Evolutionary conservation across 2,797 vertebrate genomes (phyloP).

Genomic region (Geotria australis): DNA sequence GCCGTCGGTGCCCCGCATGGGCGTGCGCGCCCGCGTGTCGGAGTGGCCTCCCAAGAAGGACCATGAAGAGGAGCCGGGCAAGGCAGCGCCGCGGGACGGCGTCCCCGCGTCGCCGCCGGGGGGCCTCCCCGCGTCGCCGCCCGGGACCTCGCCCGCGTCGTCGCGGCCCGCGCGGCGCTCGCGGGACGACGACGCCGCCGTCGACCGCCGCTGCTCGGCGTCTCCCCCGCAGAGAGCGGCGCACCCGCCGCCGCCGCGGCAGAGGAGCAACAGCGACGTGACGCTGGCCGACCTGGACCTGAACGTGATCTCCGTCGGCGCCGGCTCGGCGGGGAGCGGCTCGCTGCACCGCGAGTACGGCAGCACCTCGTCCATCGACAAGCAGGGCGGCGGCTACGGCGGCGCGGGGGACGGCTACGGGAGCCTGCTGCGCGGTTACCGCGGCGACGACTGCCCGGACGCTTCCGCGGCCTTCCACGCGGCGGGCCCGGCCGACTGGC

Average conservation of each 20-base stretch:
- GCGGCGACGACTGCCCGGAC: constrained; percentile 42
- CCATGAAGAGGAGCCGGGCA: constrained; percentile 23
- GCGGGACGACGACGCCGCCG: constrained; percentile 78
- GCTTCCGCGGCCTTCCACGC: constrained; percentile 40
- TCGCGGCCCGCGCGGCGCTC: constrained; percentile 42
- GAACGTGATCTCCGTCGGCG: constrained; percentile 68
- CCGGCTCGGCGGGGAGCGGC: constrained; percentile 45
- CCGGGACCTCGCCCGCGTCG: constrained; percentile 36
- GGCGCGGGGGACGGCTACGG: constrained; percentile 62
- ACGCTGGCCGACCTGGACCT: constrained; percentile 81
- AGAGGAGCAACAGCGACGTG: constrained; percentile 88
- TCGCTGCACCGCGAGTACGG: constrained; percentile 76
- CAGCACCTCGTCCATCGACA: constrained; percentile 87
- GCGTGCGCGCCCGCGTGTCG: constrained; percentile 70
- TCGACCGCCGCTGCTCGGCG: constrained; percentile 16
- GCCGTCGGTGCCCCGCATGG: constrained; percentile 81
- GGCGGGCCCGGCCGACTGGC: constrained; percentile 28
- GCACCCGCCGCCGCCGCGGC: constrained; percentile 8
- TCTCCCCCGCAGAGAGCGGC: neutral
- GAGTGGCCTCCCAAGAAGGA: constrained; percentile 90
- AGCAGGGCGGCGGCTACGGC: constrained; percentile 35
- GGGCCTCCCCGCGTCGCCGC: constrained; percentile 63
- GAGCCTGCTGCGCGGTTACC: constrained; percentile 60
- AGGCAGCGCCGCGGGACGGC: constrained; percentile 31
- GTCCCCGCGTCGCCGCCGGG: constrained; percentile 66